phyloP scores from a whole-genome alignment of 2,797 vertebrate genomes.

The Channallabes apus region DNA sequence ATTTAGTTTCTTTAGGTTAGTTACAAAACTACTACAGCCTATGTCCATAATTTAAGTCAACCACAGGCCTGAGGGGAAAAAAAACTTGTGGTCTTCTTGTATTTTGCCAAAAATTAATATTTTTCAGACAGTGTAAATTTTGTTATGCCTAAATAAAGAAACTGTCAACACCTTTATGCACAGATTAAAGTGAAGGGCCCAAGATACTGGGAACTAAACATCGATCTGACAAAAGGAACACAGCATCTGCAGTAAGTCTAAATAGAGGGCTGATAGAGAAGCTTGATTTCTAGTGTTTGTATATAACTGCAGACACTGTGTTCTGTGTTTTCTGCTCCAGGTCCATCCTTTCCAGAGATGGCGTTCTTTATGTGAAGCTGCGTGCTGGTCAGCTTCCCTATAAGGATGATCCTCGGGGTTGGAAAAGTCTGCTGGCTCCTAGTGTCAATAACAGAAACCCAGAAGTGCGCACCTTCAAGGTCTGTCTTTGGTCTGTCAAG shows the following conservation, averaged over 20 bases:
- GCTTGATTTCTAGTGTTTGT: background rate
- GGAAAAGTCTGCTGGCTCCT: constrained; percentile 91
- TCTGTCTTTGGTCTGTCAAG: too few relatives aligned
- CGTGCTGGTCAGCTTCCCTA: constrained; percentile 95
- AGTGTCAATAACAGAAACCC: constrained; percentile 83
- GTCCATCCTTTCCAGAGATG: constrained; percentile 91
- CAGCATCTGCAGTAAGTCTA: constrained; percentile 88
- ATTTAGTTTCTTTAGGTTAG: background rate
- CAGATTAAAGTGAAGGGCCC: constrained; percentile 97
- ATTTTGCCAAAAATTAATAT: background rate
- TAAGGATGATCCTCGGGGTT: constrained; percentile 96
- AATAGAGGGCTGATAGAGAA: background rate
- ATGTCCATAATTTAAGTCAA: background rate
- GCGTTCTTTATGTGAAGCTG: constrained; percentile 92
- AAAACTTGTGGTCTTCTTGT: background rate
- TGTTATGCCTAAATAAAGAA: background rate
- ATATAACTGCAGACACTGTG: background rate
- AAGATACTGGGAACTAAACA: constrained; percentile 93
- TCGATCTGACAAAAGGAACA: constrained; percentile 90
- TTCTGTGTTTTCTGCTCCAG: constrained; percentile 65
- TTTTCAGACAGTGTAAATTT: background rate
- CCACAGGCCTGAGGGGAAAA: background rate
- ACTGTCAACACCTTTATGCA: background rate
- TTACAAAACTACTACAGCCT: background rate
- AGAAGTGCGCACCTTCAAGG: constrained; percentile 90